These are phyloP conservation scores for Charina bottae DNA, from an alignment of 2,113 vertebrate species.

Conservation along the genomic window DNA sequence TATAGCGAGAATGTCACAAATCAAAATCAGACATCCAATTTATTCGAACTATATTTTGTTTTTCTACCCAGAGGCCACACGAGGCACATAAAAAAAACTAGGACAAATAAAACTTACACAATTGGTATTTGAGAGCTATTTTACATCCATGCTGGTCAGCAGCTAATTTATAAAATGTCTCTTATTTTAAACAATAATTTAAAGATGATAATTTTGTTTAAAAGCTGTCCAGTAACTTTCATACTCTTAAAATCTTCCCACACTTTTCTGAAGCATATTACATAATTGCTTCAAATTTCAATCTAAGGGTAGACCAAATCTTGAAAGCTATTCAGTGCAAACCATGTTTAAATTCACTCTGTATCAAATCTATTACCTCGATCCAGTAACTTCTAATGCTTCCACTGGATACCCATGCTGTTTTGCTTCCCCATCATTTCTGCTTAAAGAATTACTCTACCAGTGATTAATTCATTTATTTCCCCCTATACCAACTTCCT, in stretches of 20 bases:
- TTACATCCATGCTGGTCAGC: not conserved
- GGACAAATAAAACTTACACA: not conserved
- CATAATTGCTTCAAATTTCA: slow-evolving; percentile 10
- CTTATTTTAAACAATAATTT: not conserved
- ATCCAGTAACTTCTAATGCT: not conserved
- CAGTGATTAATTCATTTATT: not conserved
- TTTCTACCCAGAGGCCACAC: not conserved
- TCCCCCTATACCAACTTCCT: not conserved
- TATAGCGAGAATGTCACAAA: not conserved
- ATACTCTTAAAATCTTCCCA: slow-evolving; percentile 10
- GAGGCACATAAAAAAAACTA: not conserved
- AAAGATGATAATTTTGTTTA: not conserved
- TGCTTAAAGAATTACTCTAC: not conserved
- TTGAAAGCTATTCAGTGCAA: not conserved
- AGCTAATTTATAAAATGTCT: not conserved
- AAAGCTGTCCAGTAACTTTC: not conserved
- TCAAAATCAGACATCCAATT: not conserved
- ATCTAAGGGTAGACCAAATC: slow-evolving; percentile 18
- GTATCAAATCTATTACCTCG: not conserved
- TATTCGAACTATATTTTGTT: not conserved
- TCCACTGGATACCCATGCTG: not conserved
- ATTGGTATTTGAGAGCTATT: not conserved
- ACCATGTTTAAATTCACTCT: not conserved
- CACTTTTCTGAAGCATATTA: not conserved
- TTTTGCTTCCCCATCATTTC: not conserved